These are phyloP conservation scores for Orthosia incerta DNA, from an alignment of 2,888 invertebrate genomes.

Conservation along the genomic window DNA sequence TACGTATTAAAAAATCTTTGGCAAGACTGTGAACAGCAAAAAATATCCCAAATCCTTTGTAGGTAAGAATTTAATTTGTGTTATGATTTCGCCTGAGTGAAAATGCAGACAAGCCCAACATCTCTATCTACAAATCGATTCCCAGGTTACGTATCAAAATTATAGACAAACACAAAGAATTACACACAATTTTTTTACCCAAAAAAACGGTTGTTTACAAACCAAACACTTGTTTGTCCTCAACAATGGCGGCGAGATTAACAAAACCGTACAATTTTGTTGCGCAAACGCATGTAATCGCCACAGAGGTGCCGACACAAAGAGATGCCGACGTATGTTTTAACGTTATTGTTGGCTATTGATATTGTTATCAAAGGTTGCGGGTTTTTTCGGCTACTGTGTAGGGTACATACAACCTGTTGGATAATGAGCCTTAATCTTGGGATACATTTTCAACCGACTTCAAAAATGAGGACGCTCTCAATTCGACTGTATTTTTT, in stretches of 20 bases:
- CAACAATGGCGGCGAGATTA: slow-evolving; percentile 78
- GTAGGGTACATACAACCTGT: background rate
- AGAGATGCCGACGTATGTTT: slow-evolving; percentile 60
- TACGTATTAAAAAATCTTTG: too few species aligned
- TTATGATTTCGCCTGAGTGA: slow-evolving; percentile 4
- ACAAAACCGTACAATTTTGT: slow-evolving; percentile 72
- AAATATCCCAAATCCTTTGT: background rate
- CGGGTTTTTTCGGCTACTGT: slow-evolving; percentile 43
- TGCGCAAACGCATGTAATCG: slow-evolving; percentile 78
- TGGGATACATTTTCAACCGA: too few species aligned
- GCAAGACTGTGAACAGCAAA: background rate
- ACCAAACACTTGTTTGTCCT: slow-evolving; percentile 76
- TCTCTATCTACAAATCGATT: background rate
- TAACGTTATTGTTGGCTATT: slow-evolving; percentile 69
- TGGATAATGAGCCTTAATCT: background rate
- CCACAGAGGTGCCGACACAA: slow-evolving; percentile 68
- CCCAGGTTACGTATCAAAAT: slow-evolving; percentile 11
- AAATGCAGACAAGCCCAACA: background rate
- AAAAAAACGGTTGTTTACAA: slow-evolving; percentile 74
- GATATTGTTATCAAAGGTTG: slow-evolving; percentile 65
- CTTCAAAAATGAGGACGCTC: too few species aligned
- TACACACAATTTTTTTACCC: slow-evolving; percentile 50
- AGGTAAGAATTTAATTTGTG: background rate
- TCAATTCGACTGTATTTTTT: too few species aligned
- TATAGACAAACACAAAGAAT: slow-evolving; percentile 11